Percentiles rank a stretch among this genome's conserved stretches.
Evolutionary conservation across 2,113 vertebrate genomes (phyloP).

Genomic region (Galemys pyrenaicus): DNA sequence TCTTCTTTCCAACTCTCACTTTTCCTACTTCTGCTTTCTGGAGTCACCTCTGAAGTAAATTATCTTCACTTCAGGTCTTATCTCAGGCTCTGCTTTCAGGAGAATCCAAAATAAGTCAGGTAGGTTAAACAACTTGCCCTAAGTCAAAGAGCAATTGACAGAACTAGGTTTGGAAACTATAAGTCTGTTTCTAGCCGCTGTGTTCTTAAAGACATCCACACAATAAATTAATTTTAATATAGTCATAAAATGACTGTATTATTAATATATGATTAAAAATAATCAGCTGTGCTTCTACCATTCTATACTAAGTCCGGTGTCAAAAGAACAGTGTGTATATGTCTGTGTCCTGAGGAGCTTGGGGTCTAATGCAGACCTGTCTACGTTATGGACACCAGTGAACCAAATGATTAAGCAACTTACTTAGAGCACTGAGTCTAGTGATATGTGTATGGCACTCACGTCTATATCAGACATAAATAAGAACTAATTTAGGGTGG

Average conservation of each 20-base stretch:
- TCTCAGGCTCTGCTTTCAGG: background rate
- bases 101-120: background rate
- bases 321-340: background rate
- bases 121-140: background rate
- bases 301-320: background rate
- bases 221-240: background rate
- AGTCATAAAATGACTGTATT: background rate
- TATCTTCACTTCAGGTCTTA: background rate
- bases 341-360: background rate
- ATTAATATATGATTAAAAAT: too few relatives aligned
- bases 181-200: background rate
- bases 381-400: background rate
- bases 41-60: background rate
- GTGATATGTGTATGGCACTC: background rate
- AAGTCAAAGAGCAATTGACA: background rate
- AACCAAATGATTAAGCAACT: background rate
- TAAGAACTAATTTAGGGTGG: background rate
- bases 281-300: background rate
- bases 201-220: background rate
- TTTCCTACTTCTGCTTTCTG: background rate
- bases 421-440: background rate
- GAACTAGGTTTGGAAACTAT: background rate
- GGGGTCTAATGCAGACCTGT: background rate
- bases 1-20: background rate
- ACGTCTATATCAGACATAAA: background rate